Evolutionary conservation across 2,888 invertebrate species (phyloP), one percentile per base, ranked within the genome.

Genomic region (Magallana nippona): DNA sequence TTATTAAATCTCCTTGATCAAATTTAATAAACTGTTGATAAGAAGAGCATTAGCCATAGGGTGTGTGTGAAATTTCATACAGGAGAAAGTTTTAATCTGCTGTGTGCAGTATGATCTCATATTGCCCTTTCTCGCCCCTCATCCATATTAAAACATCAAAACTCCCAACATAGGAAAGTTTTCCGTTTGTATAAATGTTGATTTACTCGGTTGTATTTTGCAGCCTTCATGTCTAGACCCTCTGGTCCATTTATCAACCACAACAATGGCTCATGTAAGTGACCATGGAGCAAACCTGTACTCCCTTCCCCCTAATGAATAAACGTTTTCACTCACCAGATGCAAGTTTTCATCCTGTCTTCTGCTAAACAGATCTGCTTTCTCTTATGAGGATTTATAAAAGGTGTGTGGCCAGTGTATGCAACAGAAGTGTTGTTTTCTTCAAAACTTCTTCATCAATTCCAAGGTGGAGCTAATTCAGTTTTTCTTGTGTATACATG

Each of bases 11-110:
- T 22, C 22, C 63, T 71, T 63, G 22, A 71, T 71, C 71, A 71
- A 71, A 71, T 71, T 71, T 71, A 71, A 71, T 71, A 71, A 71
- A 71, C 71, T 71, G 71, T 71, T 71, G 71, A 71, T 71, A 71
- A 71, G 71, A 27, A 71, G 15, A 63, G 60, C 60, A 60, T 60
- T 44, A 60, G n/a, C 60, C 17, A 8, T 15, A 71, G 71, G 63
- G 27, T 27, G 71, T 71, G 71, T 71, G 60, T 44, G 60, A 60
- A 60, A n/a, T 71, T 27, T 19, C 13, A 19, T 22, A 22, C 32
- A 27, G 71, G 71, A 27, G 71, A 71, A 71, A 27, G 27, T 71
- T 71, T 22, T 27, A 11, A n/a, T 60, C 60, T 60, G 60, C n/a
- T 60, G 17, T 60, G n/a, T n/a, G 27, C 44, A 44, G 44, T 44